Percentiles rank a stretch among this genome's conserved stretches.
Conservation (phyloP, 2,888 invertebrate genomes). For the Myathropa florea region DNA sequence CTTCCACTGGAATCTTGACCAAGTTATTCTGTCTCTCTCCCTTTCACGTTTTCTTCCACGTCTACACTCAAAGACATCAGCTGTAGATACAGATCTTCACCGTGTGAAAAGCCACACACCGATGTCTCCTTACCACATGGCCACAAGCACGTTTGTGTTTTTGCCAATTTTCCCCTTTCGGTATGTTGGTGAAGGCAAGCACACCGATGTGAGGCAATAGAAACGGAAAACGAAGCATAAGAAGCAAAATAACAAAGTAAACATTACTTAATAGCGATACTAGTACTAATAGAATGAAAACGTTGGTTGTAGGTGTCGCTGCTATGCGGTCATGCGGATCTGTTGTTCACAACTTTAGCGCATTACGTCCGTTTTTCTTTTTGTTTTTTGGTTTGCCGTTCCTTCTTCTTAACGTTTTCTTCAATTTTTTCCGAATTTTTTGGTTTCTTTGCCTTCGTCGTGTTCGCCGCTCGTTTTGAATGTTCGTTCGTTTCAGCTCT, state of each 20-base stretch:
- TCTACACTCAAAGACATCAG: constrained; percentile 17
- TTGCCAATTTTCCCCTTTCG: background rate
- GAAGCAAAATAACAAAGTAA: constrained; percentile 13
- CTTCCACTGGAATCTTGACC: constrained; percentile 47
- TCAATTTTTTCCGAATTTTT: background rate
- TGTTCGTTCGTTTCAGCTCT: constrained; percentile 13
- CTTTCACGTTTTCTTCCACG: background rate
- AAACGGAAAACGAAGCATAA: background rate
- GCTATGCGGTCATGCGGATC: constrained; percentile 61
- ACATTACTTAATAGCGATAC: constrained; percentile 56
- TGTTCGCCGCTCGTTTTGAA: background rate
- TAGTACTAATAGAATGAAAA: constrained; percentile 37
- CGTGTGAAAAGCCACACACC: no score
- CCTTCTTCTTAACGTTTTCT: background rate
- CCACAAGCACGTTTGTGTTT: background rate
- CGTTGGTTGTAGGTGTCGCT: constrained; percentile 57
- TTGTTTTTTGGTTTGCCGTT: no score
- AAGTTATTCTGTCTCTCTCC: constrained; percentile 12
- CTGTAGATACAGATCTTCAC: constrained; percentile 28
- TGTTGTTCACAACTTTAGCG: constrained; percentile 28
- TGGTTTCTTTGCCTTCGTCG: background rate
- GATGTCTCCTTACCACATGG: background rate
- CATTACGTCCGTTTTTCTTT: constrained; percentile 1
- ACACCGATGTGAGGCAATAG: background rate
- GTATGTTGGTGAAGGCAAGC: background rate